Evolutionary conservation across 2,797 vertebrate species (phyloP).

Genomic region (Moxostoma hubbsi): DNA sequence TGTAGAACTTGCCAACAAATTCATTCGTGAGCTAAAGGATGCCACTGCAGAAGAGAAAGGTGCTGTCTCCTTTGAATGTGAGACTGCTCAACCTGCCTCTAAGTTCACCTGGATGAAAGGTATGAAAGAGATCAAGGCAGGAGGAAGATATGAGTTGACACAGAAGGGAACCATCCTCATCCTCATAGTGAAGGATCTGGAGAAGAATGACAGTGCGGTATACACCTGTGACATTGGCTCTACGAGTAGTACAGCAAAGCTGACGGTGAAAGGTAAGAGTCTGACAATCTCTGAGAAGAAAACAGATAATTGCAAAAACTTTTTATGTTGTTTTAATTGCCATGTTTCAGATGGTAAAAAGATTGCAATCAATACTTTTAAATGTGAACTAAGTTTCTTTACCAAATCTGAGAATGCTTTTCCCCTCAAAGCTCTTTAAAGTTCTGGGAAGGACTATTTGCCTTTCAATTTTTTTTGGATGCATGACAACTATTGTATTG

Average conservation of each 20-base stretch:
- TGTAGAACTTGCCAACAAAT: conserved; percentile 85
- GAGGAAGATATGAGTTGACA: conserved; percentile 78
- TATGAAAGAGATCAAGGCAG: conserved; percentile 79
- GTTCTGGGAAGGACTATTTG: not conserved
- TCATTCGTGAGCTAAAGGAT: conserved; percentile 82
- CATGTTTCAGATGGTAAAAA: not conserved
- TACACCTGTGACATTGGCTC: conserved; percentile 90
- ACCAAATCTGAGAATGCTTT: too few relatives aligned
- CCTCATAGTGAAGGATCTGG: conserved; percentile 84
- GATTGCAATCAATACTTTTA: not conserved
- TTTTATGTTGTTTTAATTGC: not conserved
- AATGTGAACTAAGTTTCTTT: too few relatives aligned
- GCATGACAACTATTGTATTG: too few relatives aligned
- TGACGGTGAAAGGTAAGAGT: conserved; percentile 86
- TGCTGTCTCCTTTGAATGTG: conserved; percentile 79
- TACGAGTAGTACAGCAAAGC: conserved; percentile 81
- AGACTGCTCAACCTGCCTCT: conserved; percentile 77
- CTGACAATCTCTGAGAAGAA: not conserved
- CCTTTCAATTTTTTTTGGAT: too few relatives aligned
- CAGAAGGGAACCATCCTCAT: conserved; percentile 80
- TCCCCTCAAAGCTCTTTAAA: not conserved
- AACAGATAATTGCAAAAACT: not conserved
- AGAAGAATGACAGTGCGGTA: conserved; percentile 84
- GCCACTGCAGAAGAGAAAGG: conserved; percentile 79
- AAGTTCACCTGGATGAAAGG: conserved; percentile 88